Percentiles rank a stretch among this genome's conserved stretches.
These are phyloP conservation scores for Hirtodrosophila cameraria DNA, from an alignment of 2,888 invertebrate genomes.

Conservation along the genomic window DNA sequence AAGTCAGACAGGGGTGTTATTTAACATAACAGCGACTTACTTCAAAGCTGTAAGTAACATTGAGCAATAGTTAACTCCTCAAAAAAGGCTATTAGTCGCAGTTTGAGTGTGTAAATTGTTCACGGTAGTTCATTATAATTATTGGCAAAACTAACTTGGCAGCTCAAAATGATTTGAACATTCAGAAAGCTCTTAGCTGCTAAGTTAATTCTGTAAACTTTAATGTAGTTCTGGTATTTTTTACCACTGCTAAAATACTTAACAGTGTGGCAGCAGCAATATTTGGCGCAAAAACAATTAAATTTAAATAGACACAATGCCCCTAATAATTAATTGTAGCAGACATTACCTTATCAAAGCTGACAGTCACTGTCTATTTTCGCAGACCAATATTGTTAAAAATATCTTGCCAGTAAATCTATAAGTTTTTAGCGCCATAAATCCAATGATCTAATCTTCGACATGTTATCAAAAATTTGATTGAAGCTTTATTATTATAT, in stretches of 20 bases:
- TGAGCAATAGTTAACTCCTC: not conserved
- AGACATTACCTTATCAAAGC: constrained; percentile 25
- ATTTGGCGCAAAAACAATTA: not conserved
- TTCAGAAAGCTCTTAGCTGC: no score
- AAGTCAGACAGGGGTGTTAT: no score
- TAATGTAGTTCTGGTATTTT: no score
- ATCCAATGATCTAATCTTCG: constrained; percentile 12
- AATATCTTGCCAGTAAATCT: constrained; percentile 15
- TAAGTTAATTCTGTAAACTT: not conserved
- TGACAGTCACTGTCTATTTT: not conserved
- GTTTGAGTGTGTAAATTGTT: no score
- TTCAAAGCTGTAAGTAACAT: no score
- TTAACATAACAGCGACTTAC: constrained; percentile 9
- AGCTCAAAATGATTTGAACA: no score
- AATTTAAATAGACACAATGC: not conserved
- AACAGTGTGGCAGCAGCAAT: not conserved
- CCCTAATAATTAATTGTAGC: not conserved
- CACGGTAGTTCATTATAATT: no score
- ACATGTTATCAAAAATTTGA: constrained; percentile 25
- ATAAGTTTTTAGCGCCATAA: constrained; percentile 18
- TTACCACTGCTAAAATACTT: not conserved
- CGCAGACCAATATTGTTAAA: constrained; percentile 5
- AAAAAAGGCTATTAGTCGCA: no score
- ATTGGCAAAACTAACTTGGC: no score
- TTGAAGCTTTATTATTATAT: constrained; percentile 28